Conservation (phyloP, 2,797 vertebrate species). For the Pseudotriccus pelzelni region DNA sequence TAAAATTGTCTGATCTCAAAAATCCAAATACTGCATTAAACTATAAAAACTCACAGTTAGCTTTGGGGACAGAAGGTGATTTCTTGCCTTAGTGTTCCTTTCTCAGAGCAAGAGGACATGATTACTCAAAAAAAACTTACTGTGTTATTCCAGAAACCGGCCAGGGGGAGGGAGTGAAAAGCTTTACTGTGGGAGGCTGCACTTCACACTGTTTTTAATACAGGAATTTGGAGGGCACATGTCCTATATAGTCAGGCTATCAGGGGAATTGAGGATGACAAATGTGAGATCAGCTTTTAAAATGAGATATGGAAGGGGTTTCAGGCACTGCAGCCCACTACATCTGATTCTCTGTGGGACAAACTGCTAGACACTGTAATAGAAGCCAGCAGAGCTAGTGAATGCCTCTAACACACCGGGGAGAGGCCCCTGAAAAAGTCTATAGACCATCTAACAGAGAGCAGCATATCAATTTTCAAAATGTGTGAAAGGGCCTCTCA, state of each 20-base stretch:
- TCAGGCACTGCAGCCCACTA: constrained; percentile 12
- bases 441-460: not conserved
- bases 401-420: not conserved
- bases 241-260: not conserved
- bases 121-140: not conserved
- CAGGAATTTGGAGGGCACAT: constrained; percentile 14
- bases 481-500: not conserved
- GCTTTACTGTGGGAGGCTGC: not conserved
- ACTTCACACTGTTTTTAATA: constrained; percentile 13
- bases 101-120: constrained; percentile 21
- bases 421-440: not conserved
- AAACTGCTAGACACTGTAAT: not conserved
- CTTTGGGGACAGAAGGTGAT: constrained; percentile 10
- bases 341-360: constrained; percentile 13
- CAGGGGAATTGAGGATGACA: not conserved
- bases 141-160: not conserved
- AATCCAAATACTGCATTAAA: not conserved
- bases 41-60: constrained; percentile 3
- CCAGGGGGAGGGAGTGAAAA: constrained; percentile 25
- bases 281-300: constrained; percentile 26
- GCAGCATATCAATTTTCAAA: not conserved
- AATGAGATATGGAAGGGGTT: constrained; percentile 11
- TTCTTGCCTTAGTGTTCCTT: constrained; percentile 23
- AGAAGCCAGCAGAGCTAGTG: not conserved
- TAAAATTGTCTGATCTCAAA: constrained; percentile 14